Evolutionary conservation across 2,113 vertebrate species (phyloP), one percentile per base, ranked within the genome.

Genomic region (Ciconia boyciana): DNA sequence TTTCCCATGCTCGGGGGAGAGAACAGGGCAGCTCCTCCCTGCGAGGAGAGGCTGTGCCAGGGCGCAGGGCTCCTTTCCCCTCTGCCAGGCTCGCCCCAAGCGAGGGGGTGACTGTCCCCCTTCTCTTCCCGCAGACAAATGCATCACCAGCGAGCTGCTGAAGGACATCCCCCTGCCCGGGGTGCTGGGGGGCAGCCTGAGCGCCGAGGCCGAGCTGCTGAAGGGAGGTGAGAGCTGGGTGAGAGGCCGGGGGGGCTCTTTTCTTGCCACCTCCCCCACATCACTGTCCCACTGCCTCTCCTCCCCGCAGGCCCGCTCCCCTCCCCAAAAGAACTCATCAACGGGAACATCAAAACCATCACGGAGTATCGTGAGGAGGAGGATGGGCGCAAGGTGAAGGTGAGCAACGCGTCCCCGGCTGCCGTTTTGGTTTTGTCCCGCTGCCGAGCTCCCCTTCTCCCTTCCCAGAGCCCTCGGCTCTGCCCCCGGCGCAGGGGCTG

Each of bases 321-420:
- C 0, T 96, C 99, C 34, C 98, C 99, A 0, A 99, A 99, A 92
- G 99, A 99, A 95, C 98, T 98, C 4, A 98, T 99, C 85, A 99
- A 99, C 49, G 99, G 99, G 52, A 99, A 99, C 90, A 98, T 99
- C 49, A 99, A 99, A 98, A 99, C 99, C 2, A 90, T 99, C 92
- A 99, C 98, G 0, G 99, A 99, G 57, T 99, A 99, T 68, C 99
- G 99, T 44, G 98, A 99, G 75, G 99, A 99, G 8, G 99, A 99
- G 25, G 98, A 99, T 36, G 99, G 98, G 54, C 99, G 98, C 89
- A 99, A 99, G 93, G 98, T 97, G 60, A 99, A 99, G 98, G 99
- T 99, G 96, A 97, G 96, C 16, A 12, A 20, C 0, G 2, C 5
- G 5, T 6, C 16, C 25, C 1, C 1, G 24, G 29, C 5, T 18